Evolutionary conservation across 2,888 invertebrate species (phyloP).

Genomic region (Xestobium rufovillosum): DNA sequence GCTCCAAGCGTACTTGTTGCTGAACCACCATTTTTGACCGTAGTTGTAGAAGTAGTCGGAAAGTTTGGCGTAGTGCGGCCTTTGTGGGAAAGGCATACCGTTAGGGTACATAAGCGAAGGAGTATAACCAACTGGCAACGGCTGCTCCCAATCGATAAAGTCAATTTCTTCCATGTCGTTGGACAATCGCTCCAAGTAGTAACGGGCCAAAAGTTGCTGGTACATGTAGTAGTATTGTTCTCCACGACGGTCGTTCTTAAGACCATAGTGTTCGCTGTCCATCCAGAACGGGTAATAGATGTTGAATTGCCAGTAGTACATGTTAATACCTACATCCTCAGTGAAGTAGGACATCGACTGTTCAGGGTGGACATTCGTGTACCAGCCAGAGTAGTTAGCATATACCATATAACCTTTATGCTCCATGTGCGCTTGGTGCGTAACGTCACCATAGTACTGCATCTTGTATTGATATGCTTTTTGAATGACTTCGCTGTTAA

Average conservation of each 20-base stretch:
- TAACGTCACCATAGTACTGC: constrained; percentile 37
- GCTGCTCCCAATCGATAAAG: constrained; percentile 47
- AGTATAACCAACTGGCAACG: constrained; percentile 53
- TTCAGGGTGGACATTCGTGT: constrained; percentile 50
- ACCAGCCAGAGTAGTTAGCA: constrained; percentile 55
- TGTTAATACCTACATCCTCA: constrained; percentile 62
- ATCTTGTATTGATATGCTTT: constrained; percentile 57
- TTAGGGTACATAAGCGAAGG: constrained; percentile 57
- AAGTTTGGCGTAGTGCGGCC: constrained; percentile 51
- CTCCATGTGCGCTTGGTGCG: constrained; percentile 15
- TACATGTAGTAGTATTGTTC: constrained; percentile 58
- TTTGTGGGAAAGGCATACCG: constrained; percentile 57
- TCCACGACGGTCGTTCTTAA: constrained; percentile 53
- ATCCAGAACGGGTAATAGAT: constrained; percentile 60
- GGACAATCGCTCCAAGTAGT: constrained; percentile 68
- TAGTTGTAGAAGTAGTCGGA: constrained; percentile 41
- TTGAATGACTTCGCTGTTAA: constrained; percentile 59
- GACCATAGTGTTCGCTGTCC: constrained; percentile 47
- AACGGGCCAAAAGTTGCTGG: constrained; percentile 62
- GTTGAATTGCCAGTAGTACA: constrained; percentile 56
- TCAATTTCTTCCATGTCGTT: constrained; percentile 61
- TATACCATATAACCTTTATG: constrained; percentile 46
- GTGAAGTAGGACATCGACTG: constrained; percentile 59
- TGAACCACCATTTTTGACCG: constrained; percentile 28
- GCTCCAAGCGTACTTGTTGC: constrained; percentile 47